These are phyloP conservation scores for Blastobasis adustella DNA, from an alignment of 2,888 invertebrate species.

Conservation along the genomic window DNA sequence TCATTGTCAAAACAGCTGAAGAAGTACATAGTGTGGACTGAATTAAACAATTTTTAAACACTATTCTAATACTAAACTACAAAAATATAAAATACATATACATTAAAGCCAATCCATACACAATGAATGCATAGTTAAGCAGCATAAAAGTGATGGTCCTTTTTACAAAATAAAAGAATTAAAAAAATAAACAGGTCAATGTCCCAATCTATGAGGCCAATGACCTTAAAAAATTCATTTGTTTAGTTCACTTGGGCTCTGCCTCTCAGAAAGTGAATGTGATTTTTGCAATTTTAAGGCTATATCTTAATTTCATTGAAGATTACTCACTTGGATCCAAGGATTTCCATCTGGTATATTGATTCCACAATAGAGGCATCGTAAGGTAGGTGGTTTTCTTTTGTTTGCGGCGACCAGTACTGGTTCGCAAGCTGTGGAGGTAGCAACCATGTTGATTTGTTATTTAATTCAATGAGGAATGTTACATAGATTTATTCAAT, in stretches of 20 bases:
- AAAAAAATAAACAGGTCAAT: constrained; percentile 56
- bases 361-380: constrained; percentile 89
- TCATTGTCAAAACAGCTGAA: too few species aligned
- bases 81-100: too few species aligned
- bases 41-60: too few species aligned
- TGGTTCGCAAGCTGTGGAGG: constrained; percentile 86
- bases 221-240: constrained; percentile 55
- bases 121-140: too few species aligned
- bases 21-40: too few species aligned
- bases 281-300: constrained; percentile 16
- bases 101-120: too few species aligned
- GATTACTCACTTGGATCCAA: constrained; percentile 81
- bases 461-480: constrained; percentile 53
- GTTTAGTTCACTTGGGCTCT: constrained; percentile 60
- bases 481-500: constrained; percentile 54
- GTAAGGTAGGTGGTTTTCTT: constrained; percentile 81
- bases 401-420: constrained; percentile 94
- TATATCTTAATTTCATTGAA: not conserved
- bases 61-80: too few species aligned
- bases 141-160: too few species aligned
- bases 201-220: constrained; percentile 54
- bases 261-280: constrained; percentile 30
- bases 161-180: not conserved
- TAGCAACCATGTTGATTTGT: constrained; percentile 56
- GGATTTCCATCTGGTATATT: constrained; percentile 91